Percentiles rank a stretch among this genome's conserved stretches.
Conservation (phyloP, 2,888 invertebrate genomes). For the Coelinius sp. region DNA sequence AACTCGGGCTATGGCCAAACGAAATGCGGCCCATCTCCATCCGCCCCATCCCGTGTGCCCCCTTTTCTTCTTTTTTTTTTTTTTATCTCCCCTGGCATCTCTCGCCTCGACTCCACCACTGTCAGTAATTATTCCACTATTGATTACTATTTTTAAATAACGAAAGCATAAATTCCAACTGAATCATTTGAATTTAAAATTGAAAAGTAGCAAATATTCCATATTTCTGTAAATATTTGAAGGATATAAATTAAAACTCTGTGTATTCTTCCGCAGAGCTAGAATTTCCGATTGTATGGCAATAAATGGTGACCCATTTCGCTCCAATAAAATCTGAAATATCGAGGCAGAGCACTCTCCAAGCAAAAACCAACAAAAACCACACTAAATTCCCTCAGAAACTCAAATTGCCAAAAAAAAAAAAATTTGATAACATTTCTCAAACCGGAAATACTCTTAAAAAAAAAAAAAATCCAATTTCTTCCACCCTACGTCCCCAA, state of each 20-base stretch:
- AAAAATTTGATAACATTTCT: background rate
- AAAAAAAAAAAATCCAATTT: background rate
- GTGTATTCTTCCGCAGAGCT: background rate
- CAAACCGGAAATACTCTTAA: background rate
- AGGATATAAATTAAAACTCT: background rate
- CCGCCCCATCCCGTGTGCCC: background rate
- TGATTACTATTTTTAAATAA: constrained; percentile 20
- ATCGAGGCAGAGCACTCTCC: background rate
- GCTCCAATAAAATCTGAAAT: background rate
- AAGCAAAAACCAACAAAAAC: background rate
- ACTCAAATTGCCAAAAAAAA: background rate
- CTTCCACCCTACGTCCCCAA: background rate
- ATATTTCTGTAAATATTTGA: background rate
- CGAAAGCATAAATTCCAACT: background rate
- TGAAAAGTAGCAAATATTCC: background rate
- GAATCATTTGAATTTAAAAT: background rate
- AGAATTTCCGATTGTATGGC: background rate
- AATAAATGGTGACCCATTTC: background rate
- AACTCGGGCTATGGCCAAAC: constrained; percentile 27
- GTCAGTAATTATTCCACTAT: constrained; percentile 27
- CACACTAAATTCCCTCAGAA: background rate
- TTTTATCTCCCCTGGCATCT: background rate
- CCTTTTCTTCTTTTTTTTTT: too few relatives aligned
- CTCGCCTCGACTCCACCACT: constrained; percentile 25
- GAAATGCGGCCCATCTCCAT: constrained; percentile 19